Conservation (phyloP, 2,888 invertebrate species). For the Patella depressa region DNA sequence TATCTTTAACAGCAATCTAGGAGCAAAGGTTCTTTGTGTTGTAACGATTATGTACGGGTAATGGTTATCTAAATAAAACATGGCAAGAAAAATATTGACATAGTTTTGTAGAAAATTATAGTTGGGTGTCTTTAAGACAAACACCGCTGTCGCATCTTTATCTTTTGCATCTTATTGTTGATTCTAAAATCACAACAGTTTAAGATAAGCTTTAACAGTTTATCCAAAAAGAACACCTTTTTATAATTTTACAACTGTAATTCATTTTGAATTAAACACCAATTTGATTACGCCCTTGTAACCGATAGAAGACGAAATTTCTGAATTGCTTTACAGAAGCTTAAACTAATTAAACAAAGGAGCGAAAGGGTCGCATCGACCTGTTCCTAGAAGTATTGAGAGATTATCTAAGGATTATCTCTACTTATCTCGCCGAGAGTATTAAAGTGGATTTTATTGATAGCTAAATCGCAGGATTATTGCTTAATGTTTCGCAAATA, state of each 20-base stretch:
- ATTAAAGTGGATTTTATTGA: background rate
- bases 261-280: background rate
- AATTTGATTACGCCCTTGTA: background rate
- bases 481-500: background rate
- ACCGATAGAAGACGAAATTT: background rate
- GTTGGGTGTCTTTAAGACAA: too few species aligned
- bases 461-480: background rate
- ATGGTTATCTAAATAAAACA: too few species aligned
- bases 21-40: too few species aligned
- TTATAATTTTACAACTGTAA: background rate
- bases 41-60: too few species aligned
- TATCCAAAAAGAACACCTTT: background rate
- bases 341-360: background rate
- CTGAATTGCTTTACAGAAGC: background rate
- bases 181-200: background rate
- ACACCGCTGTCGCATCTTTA: background rate
- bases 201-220: background rate
- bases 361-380: background rate
- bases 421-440: background rate
- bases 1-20: too few species aligned
- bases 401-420: too few species aligned
- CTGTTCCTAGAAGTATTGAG: background rate
- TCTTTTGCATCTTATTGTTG: background rate
- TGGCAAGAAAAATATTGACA: too few species aligned
- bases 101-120: too few species aligned